Conservation (phyloP, 2,113 vertebrate species). For the Alces alces region DNA sequence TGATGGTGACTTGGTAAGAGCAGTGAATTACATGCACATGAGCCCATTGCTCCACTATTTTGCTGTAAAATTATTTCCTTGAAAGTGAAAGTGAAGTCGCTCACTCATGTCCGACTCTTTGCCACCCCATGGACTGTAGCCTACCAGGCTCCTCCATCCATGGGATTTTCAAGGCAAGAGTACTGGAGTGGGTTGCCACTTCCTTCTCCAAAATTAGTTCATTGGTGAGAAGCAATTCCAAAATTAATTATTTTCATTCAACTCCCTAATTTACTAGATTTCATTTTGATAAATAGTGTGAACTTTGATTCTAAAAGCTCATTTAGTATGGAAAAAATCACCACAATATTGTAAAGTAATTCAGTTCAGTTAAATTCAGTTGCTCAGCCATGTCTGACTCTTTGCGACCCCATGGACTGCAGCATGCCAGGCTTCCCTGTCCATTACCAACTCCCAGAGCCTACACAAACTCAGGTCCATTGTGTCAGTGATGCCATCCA, state of each 20-base stretch:
- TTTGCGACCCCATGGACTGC: background rate
- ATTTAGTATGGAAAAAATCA: background rate
- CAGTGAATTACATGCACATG: background rate
- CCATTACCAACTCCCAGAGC: background rate
- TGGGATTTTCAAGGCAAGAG: background rate
- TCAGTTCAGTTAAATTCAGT: background rate
- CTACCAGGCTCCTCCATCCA: background rate
- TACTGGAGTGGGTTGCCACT: background rate
- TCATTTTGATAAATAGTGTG: background rate
- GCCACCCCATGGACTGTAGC: background rate
- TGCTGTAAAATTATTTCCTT: background rate
- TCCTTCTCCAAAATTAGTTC: background rate
- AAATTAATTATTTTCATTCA: background rate
- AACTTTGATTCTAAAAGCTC: background rate
- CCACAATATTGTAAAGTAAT: background rate
- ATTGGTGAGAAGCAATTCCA: background rate
- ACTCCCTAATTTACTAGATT: background rate
- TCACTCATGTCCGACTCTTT: background rate
- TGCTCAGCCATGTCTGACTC: background rate
- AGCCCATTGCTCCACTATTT: background rate
- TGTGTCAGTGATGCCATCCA: accelerated
- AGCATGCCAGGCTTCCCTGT: background rate
- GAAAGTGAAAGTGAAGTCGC: background rate
- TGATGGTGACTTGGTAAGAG: background rate
- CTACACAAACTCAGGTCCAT: background rate